Conservation (phyloP, 1,140 invertebrate species). For the Eupristina koningsbergeri region DNA sequence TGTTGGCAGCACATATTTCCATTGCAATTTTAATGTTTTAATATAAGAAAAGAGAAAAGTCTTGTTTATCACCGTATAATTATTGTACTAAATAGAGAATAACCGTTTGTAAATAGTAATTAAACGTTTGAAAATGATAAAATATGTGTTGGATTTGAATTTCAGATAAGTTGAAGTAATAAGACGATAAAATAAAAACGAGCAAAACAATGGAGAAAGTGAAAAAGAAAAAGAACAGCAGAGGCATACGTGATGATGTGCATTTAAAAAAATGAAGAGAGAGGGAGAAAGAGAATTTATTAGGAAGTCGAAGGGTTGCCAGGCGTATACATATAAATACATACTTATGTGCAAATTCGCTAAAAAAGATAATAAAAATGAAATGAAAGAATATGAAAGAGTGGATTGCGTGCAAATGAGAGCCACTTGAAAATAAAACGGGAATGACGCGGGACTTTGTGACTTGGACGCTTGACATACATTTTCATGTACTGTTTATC, state of each 20-base stretch:
- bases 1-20: no score
- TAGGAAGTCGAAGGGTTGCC: conserved; percentile 19
- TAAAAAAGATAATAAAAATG: conserved; percentile 28
- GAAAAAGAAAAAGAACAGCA: neutral
- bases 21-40: no score
- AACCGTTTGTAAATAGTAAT: no score
- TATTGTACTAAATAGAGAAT: no score
- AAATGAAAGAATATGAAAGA: conserved; percentile 13
- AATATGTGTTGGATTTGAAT: neutral
- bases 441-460: conserved; percentile 12
- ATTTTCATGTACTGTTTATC: neutral
- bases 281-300: conserved; percentile 38
- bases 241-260: neutral
- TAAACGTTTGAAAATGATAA: neutral
- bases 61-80: no score
- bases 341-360: neutral
- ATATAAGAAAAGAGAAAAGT: no score
- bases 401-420: neutral
- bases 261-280: conserved; percentile 41
- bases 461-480: conserved; percentile 8
- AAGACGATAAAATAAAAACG: neutral
- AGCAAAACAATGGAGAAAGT: neutral
- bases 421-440: conserved; percentile 2
- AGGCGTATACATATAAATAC: neutral
- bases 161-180: neutral